Conservation (phyloP, 2,888 invertebrate genomes). For the Liopterus haemorrhoidalis region DNA sequence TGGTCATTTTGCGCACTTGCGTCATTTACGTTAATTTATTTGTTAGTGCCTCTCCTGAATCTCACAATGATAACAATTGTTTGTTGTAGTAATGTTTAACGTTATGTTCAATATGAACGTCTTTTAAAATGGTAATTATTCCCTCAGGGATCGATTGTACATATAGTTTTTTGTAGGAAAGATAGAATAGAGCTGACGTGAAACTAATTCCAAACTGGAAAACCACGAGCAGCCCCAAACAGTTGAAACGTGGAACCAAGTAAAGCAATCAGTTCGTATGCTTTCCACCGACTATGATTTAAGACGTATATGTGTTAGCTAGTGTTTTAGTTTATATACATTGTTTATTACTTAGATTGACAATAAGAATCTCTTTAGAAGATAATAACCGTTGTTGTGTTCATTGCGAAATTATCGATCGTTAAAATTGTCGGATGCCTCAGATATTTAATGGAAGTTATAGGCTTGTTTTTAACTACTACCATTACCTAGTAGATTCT, state of each 20-base stretch:
- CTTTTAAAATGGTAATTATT: no score
- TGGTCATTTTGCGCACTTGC: slow-evolving; percentile 16
- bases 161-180: no score
- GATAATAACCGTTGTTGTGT: slow-evolving; percentile 22
- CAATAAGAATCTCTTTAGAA: slow-evolving; percentile 18
- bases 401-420: slow-evolving; percentile 18
- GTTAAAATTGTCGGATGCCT: no score
- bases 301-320: slow-evolving; percentile 19
- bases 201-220: no score
- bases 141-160: slow-evolving; percentile 24
- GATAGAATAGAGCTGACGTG: no score
- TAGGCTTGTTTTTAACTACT: no score
- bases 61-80: no score
- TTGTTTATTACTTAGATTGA: slow-evolving; percentile 10
- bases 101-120: no score
- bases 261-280: slow-evolving; percentile 21
- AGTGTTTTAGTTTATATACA: slow-evolving; percentile 15
- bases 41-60: slow-evolving; percentile 36
- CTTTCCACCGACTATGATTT: slow-evolving; percentile 23
- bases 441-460: no score
- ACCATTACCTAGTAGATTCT: no score
- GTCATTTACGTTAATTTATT: slow-evolving; percentile 36
- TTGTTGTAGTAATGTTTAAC: slow-evolving; percentile 9
- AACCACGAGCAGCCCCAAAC: no score
- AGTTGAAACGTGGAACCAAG: no score